Base-by-base conservation (phyloP, 1,140 invertebrate species). In the Aphaenogaster ashmeadi region DNA sequence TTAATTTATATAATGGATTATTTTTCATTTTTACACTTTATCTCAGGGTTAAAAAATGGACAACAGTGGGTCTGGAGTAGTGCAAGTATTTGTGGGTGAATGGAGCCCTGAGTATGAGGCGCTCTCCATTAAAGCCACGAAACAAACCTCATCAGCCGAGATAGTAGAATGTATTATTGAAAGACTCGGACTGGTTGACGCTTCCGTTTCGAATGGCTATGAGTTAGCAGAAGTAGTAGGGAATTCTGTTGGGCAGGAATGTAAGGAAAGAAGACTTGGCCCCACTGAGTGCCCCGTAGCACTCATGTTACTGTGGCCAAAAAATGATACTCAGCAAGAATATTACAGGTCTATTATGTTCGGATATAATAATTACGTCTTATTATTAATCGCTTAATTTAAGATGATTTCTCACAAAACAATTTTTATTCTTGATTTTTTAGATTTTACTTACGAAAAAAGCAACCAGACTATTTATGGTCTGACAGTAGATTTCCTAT, bases 221-320 rank as follows among this genome's bases (percentile, higher is more conserved):
- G 98, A 99, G 95, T 95, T 99, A 93, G 98, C 98, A 44, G 99
- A 99, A 96, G 98, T 99, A 52, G 96, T 97, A 93, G 98, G 97
- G 81, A 97, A 98, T 95, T 97, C 97, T 91, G 96, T 97, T 80
- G 97, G 98, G 18, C 97, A 98, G 92, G 98, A 99, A 94, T 99
- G 98, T 94, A 99, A 99, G 94, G 99, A 99, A 95, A 96, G 99
- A 86, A 96, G 98, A 91, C 96, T 99, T 21, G 98, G 98, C 62
- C 96, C 97, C 54, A 96, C 96, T 38, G 99, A 99, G 94, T 98
- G 98, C 92, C 99, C 99, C 1, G 98, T 99, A 9, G 97, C 98
- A 36, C 96, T 99, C 44, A 99, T 99, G 97, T 96, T 98, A 90
- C 96, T 99, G 9, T 99, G 99, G 99, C 98, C 98, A 21, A 98